A percentile compares a stretch with the other conserved stretches of the same genome.
Evolutionary conservation across 2,888 invertebrate species (phyloP).

Genomic region (Pachliopta kotzebuea): DNA sequence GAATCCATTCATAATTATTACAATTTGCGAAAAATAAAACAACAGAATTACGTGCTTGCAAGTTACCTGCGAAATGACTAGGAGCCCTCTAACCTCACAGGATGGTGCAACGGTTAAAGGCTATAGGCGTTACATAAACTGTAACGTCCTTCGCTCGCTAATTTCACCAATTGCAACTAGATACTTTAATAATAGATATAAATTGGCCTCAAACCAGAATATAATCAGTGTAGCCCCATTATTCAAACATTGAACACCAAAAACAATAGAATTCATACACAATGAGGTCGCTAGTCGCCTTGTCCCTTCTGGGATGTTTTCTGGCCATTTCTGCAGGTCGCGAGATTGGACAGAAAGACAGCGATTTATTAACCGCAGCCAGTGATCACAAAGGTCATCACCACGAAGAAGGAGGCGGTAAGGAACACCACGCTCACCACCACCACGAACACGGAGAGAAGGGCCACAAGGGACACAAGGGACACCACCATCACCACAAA

Average conservation of each 20-base stretch:
- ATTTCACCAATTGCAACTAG: constrained; percentile 73
- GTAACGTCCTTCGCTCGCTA: constrained; percentile 71
- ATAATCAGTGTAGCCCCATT: constrained; percentile 65
- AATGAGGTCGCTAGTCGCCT: constrained; percentile 75
- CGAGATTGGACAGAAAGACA: constrained; percentile 56
- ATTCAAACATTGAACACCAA: constrained; percentile 57
- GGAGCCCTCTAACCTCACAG: constrained; percentile 40
- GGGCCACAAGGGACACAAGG: constrained; percentile 89
- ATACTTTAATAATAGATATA: constrained; percentile 65
- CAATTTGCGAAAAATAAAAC: no score
- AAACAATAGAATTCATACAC: constrained; percentile 34
- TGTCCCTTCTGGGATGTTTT: constrained; percentile 62
- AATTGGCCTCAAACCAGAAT: constrained; percentile 57
- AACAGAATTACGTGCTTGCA: background rate
- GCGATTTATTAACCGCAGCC: constrained; percentile 76
- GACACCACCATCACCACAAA: constrained; percentile 88
- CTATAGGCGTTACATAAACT: constrained; percentile 63
- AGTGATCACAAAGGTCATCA: constrained; percentile 72
- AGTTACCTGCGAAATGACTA: background rate
- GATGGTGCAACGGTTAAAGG: constrained; percentile 57
- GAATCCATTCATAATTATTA: no score
- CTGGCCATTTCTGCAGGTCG: constrained; percentile 58
- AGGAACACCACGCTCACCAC: constrained; percentile 84
- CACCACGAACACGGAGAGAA: constrained; percentile 85
- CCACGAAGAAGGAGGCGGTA: constrained; percentile 85